Percentiles rank a stretch among this genome's conserved stretches.
phyloP scores from a whole-genome alignment of 1,140 invertebrate genomes.

The Andrena cerasifolii region DNA sequence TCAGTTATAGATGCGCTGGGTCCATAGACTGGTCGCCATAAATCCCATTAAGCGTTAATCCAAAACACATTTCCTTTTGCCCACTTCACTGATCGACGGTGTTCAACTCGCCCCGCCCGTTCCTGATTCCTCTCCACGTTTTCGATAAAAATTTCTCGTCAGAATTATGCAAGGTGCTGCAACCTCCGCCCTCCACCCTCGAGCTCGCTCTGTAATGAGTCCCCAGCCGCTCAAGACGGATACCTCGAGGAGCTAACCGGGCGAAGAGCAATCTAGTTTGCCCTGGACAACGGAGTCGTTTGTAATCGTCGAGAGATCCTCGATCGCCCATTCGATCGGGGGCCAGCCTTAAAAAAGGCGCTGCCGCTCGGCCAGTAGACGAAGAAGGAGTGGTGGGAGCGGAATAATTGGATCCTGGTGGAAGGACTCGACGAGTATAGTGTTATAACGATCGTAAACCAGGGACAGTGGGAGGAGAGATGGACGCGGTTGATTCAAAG shows the following conservation, averaged over 20 bases:
- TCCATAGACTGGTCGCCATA: too few relatives aligned
- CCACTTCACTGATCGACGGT: too few relatives aligned
- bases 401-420: constrained; percentile 34
- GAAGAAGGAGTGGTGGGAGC: neutral
- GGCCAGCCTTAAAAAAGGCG: neutral
- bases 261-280: constrained; percentile 61
- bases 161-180: constrained; percentile 13
- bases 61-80: too few relatives aligned
- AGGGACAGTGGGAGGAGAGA: neutral
- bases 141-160: constrained; percentile 29
- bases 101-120: neutral
- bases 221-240: constrained; percentile 26
- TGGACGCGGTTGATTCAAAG: neutral
- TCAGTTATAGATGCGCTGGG: too few relatives aligned
- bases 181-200: neutral
- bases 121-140: neutral
- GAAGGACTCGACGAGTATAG: neutral
- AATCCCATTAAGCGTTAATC: too few relatives aligned
- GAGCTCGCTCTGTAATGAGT: constrained; percentile 53
- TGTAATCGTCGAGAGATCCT: constrained; percentile 50
- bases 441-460: constrained; percentile 11
- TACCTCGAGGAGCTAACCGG: constrained; percentile 43
- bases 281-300: constrained; percentile 51
- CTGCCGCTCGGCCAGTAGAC: neutral
- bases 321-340: constrained; percentile 10